These are phyloP conservation scores for Grammomys surdaster DNA, from an alignment of 2,113 vertebrate genomes.

Conservation along the genomic window DNA sequence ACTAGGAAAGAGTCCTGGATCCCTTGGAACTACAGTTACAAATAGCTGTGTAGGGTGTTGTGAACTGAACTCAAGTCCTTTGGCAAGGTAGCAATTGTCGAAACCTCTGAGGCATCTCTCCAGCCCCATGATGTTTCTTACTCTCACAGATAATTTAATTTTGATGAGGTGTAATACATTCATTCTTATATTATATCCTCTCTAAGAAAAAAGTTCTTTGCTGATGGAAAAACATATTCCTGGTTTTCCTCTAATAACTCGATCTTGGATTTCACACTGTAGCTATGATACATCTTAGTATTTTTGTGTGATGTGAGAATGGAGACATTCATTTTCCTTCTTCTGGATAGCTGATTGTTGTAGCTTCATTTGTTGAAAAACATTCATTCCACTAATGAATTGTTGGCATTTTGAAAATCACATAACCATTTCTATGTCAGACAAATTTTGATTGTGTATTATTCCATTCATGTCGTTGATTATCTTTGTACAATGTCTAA, in stretches of 20 bases:
- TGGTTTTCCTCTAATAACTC: background rate
- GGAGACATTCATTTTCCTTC: background rate
- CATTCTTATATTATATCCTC: background rate
- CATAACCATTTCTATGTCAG: background rate
- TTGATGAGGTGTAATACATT: background rate
- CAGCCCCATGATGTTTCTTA: background rate
- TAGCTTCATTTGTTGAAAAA: background rate
- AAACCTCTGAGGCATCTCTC: background rate
- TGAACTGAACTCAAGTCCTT: background rate
- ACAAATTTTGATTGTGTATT: constrained; percentile 1
- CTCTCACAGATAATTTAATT: background rate
- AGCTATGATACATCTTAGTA: background rate
- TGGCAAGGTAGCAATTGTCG: background rate
- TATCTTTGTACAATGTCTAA: constrained; percentile 31
- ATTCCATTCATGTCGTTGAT: background rate
- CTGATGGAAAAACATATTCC: background rate
- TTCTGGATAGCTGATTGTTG: background rate
- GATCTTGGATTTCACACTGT: background rate
- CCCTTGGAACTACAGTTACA: background rate
- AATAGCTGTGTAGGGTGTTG: background rate
- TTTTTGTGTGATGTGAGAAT: background rate
- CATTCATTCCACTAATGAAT: background rate
- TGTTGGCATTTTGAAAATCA: background rate
- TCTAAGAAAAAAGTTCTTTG: background rate
- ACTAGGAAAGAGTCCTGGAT: background rate